Evolutionary conservation across 1,140 invertebrate genomes (phyloP), one percentile per base, ranked within the genome.

Genomic region (Nephila pilipes): DNA sequence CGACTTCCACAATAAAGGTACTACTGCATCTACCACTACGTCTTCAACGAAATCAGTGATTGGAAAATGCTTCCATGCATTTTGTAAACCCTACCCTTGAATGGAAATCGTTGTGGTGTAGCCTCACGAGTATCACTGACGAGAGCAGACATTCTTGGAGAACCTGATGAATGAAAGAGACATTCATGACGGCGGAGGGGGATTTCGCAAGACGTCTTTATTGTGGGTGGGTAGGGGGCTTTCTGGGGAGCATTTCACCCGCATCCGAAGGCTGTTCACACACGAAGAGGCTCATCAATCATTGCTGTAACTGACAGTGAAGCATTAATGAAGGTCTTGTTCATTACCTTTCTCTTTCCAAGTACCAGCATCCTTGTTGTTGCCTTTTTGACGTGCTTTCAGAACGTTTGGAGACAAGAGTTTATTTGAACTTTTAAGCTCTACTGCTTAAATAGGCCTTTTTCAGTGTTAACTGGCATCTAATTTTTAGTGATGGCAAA

Each of bases 41-140:
- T 60, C 79, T 91, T 83, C 79, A 90, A 25, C 14, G 58, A 90
- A 90, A 80, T 46, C 88, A 90, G 65, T 90, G 89, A 91, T 91
- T 83, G 79, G 89, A 91, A 83, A 90, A 91, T 46, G 83, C 80
- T 91, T 22, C 25, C 36, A 83, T 80, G 69, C 65, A 29, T 36
- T 79, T 79, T 80, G 38, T 22, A 57, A 90, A 80, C 63, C 38
- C n/a, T 36, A 90, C 57, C 88, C 46, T 18, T 90, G 88, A 90
- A 90, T 80, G 88, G 25, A 90, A 16, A 36, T 90, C 60, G 25
- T 79, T 88, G 60, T 88, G 38, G 22, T n/a, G 38, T 63, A 57
- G n/a, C n/a, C n/a, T 36, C 63, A 69, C 0, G n/a, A 32, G 46
- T 46, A 46, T 36, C 29, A 75, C 36, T 75, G 69, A 75, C 69